Evolutionary conservation across 2,888 invertebrate genomes (phyloP).

Genomic region (Stenodera caucasica): DNA sequence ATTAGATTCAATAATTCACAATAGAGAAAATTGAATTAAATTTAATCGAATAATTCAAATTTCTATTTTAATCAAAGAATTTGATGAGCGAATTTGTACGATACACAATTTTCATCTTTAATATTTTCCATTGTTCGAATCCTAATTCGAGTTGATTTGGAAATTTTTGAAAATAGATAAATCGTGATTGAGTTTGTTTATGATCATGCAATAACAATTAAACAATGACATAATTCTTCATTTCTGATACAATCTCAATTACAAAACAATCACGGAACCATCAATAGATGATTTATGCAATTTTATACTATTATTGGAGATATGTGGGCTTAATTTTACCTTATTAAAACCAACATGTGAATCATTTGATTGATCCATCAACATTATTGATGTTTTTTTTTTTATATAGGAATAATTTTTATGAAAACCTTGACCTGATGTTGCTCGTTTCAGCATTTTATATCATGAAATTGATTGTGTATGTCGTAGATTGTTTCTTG

Average conservation of each 20-base stretch:
- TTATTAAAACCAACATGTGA: too few species aligned
- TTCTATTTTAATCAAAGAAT: constrained; percentile 34
- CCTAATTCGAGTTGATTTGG: constrained; percentile 33
- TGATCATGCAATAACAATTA: neutral
- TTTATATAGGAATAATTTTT: too few species aligned
- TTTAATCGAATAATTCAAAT: constrained; percentile 33
- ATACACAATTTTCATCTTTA: constrained; percentile 34
- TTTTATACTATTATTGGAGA: neutral
- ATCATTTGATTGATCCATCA: too few species aligned
- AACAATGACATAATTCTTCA: constrained; percentile 5
- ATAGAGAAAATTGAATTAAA: constrained; percentile 29
- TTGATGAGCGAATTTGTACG: constrained; percentile 33
- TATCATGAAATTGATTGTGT: too few species aligned
- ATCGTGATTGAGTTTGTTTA: neutral
- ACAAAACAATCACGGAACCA: constrained; percentile 11
- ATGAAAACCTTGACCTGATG: too few species aligned
- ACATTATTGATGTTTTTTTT: too few species aligned
- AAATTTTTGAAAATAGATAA: neutral
- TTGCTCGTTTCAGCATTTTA: too few species aligned
- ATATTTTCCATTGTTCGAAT: constrained; percentile 27
- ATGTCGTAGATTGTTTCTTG: too few species aligned
- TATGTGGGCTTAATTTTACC: neutral
- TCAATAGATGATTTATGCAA: constrained; percentile 4
- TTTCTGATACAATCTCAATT: constrained; percentile 16
- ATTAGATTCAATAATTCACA: constrained; percentile 20